Base-by-base conservation (phyloP, 2,888 invertebrate species). In the Brachylomia viminalis region DNA sequence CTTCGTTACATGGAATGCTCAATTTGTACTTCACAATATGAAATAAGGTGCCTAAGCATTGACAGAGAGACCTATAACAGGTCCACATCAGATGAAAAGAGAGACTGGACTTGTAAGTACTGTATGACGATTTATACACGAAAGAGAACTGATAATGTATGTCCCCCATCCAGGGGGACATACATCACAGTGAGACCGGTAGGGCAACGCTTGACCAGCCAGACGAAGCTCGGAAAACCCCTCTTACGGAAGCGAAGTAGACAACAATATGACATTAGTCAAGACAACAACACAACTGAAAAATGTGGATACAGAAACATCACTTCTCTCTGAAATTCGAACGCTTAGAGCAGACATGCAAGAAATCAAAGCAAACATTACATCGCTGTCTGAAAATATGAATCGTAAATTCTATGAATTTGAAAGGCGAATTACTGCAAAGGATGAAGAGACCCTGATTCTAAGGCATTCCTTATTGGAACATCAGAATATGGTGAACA, bases 391-490 rank as follows among this genome's bases (percentile, higher is more conserved):
- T 27, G 74, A 61, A 27, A 52, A 52, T 33, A 61, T 76, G 17
- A n/a, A 75, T n/a, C 17, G 15, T 2, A 75, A 61, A 76, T 76
- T 75, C 61, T 1, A 61, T 17, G 77, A 75, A 23, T 61, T 75
- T 45, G 62, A 61, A 61, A 76, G 15, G n/a, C 15, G 52, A 45
- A 45, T 75, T 1, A 75, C n/a, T 23, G 62, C 42, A 17, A 76
- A 75, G 13, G 62, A 76, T 17, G 77, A 75, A 2, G 76, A 75
- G 42, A 61, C 38, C 4, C 11, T 61, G 61, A 75, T 74, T 49
- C 17, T 74, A 6, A 75, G 58, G n/a, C 73, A 75, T 49, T 47
- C 73, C 1, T 59, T 73, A 38, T 1, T 75, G 7, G 38, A 74
- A 58, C 58, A 74, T 49, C 30, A 59, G 38, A 49, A 6, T 30